phyloP scores from a whole-genome alignment of 2,797 vertebrate genomes.

The Ctenopoma kingsleyae region DNA sequence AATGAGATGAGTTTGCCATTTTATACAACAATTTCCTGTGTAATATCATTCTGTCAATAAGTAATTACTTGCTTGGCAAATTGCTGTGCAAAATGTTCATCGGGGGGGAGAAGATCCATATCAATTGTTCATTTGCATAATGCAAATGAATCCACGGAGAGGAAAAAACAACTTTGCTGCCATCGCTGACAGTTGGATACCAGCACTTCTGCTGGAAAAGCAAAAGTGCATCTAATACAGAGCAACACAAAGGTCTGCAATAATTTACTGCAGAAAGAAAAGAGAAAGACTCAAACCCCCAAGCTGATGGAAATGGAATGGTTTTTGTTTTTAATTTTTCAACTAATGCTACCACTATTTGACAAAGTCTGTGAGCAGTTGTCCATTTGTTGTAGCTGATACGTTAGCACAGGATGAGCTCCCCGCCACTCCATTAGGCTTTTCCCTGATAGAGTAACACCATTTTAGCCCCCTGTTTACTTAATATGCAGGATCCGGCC shows the following conservation, averaged over 20 bases:
- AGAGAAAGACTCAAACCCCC: conserved; percentile 40
- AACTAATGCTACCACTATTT: conserved; percentile 35
- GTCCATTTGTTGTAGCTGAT: conserved; percentile 59
- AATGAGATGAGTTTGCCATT: conserved; percentile 64
- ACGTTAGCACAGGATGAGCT: conserved; percentile 78
- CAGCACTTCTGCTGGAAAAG: conserved; percentile 57
- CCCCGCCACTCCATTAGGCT: conserved; percentile 78
- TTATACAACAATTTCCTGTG: conserved; percentile 79
- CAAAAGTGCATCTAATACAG: conserved; percentile 52
- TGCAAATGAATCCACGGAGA: conserved; percentile 73
- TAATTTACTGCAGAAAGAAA: conserved; percentile 44
- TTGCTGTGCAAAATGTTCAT: conserved; percentile 77
- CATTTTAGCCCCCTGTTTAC: conserved; percentile 81
- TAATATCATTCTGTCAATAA: conserved; percentile 84
- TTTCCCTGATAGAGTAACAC: conserved; percentile 77
- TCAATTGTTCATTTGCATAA: conserved; percentile 79
- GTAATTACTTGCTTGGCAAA: conserved; percentile 83
- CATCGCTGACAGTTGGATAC: conserved; percentile 61
- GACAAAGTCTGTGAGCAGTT: conserved; percentile 50
- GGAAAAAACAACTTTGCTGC: conserved; percentile 60
- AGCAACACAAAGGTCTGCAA: conserved; percentile 56
- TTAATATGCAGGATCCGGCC: conserved; percentile 86
- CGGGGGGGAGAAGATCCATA: conserved; percentile 75
- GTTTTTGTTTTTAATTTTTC: conserved; percentile 30
- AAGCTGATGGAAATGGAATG: conserved; percentile 9